phyloP scores from a whole-genome alignment of 2,113 vertebrate genomes.

The Fukomys damarensis region DNA sequence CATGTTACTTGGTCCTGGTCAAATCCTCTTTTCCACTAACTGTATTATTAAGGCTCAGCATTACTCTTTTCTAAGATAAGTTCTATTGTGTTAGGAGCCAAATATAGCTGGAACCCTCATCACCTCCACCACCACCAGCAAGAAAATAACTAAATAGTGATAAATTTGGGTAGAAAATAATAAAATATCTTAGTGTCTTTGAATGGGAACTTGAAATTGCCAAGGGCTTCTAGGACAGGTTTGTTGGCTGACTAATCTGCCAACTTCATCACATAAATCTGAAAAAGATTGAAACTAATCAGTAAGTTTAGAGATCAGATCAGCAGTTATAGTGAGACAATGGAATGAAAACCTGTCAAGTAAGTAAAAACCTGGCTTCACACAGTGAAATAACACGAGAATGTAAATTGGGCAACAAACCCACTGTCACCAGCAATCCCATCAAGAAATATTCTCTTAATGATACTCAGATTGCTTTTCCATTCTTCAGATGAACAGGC shows the following conservation, averaged over 20 bases:
- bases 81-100: not conserved
- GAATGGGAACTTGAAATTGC: not conserved
- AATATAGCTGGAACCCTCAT: not conserved
- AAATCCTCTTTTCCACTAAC: not conserved
- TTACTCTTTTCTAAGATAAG: not conserved
- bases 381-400: not conserved
- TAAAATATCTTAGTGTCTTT: not conserved
- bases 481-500: not conserved
- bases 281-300: constrained; percentile 79
- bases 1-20: not conserved
- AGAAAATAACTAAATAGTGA: not conserved
- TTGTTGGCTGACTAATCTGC: not conserved
- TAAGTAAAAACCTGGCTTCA: not conserved
- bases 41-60: not conserved
- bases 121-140: no score
- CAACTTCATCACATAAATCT: constrained; percentile 62
- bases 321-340: constrained; percentile 80
- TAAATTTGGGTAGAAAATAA: not conserved
- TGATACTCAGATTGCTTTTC: constrained; percentile 40
- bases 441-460: constrained; percentile 35
- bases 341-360: constrained; percentile 55
- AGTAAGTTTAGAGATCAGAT: constrained; percentile 74
- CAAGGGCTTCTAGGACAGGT: not conserved
- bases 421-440: not conserved
- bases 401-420: constrained; percentile 23